phyloP scores from a whole-genome alignment of 53 echinoderm and acorn worm genomes.

The Glandiceps talaboti region DNA sequence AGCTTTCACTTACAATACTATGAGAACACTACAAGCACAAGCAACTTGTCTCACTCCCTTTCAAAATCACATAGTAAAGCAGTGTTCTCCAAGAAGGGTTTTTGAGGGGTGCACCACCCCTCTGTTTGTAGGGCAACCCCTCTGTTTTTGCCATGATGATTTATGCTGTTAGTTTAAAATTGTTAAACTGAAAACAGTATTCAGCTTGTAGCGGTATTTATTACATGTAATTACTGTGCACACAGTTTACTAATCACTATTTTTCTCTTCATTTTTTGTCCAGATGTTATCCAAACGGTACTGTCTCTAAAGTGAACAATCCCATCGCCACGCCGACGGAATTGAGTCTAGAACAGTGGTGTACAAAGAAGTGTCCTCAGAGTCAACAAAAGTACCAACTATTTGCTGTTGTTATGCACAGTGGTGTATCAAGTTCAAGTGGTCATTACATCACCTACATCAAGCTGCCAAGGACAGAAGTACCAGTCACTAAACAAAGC shows the following conservation, averaged over 20 bases:
- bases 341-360: slow-evolving; percentile 66
- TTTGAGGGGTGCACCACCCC: too few relatives aligned
- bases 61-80: too few relatives aligned
- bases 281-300: slow-evolving; percentile 81
- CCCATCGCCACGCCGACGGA: slow-evolving; percentile 64
- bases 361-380: slow-evolving; percentile 55
- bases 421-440: slow-evolving; percentile 85
- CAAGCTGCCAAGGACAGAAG: slow-evolving; percentile 31
- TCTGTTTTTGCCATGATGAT: too few relatives aligned
- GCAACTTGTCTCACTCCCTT: too few relatives aligned
- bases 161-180: too few relatives aligned
- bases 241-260: slow-evolving; percentile 8
- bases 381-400: slow-evolving; percentile 41
- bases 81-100: too few relatives aligned
- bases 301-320: slow-evolving; percentile 88
- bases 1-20: too few relatives aligned
- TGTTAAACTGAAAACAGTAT: too few relatives aligned
- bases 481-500: not conserved
- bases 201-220: too few relatives aligned
- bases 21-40: too few relatives aligned
- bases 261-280: not conserved
- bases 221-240: too few relatives aligned
- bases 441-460: slow-evolving; percentile 90
- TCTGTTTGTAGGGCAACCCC: too few relatives aligned
- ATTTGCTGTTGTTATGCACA: slow-evolving; percentile 80